Percentiles rank a stretch among this genome's conserved stretches.
These are phyloP conservation scores for Sphaerophoria rueppellii DNA, from an alignment of 2,888 invertebrate species.

Conservation along the genomic window DNA sequence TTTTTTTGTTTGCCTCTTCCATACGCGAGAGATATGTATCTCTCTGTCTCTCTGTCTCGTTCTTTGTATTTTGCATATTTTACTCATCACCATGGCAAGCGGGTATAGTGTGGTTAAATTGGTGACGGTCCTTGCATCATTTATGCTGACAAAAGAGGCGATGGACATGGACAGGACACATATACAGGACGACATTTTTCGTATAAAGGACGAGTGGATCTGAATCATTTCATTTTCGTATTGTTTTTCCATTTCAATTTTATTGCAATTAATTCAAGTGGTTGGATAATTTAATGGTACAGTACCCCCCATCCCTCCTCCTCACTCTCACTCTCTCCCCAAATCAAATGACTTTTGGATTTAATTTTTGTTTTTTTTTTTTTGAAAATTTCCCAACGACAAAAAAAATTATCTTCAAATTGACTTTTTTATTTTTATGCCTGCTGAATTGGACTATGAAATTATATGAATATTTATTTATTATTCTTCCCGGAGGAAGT, in stretches of 20 bases:
- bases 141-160: slow-evolving; percentile 45
- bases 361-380: slow-evolving; percentile 24
- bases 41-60: neutral
- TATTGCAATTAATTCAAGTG: slow-evolving; percentile 72
- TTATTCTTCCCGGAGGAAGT: slow-evolving; percentile 56
- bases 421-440: slow-evolving; percentile 64
- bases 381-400: slow-evolving; percentile 35
- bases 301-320: neutral
- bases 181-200: neutral
- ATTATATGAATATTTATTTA: slow-evolving; percentile 70
- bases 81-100: slow-evolving; percentile 30
- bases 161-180: neutral
- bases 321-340: neutral
- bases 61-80: slow-evolving; percentile 52
- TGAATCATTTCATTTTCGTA: slow-evolving; percentile 66
- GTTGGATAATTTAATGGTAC: slow-evolving; percentile 24
- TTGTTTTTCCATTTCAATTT: slow-evolving; percentile 69
- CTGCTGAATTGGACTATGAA: slow-evolving; percentile 50
- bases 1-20: slow-evolving; percentile 1
- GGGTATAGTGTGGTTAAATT: neutral
- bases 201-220: slow-evolving; percentile 5
- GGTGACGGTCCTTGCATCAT: slow-evolving; percentile 40
- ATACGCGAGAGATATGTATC: neutral
- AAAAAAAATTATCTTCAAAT: slow-evolving; percentile 60
- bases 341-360: slow-evolving; percentile 25